A percentile compares a stretch with the other conserved stretches of the same genome.
These are phyloP conservation scores for Apostichopus japonicus DNA, from an alignment of 35 echinoderm and acorn worm genomes.

Conservation along the genomic window DNA sequence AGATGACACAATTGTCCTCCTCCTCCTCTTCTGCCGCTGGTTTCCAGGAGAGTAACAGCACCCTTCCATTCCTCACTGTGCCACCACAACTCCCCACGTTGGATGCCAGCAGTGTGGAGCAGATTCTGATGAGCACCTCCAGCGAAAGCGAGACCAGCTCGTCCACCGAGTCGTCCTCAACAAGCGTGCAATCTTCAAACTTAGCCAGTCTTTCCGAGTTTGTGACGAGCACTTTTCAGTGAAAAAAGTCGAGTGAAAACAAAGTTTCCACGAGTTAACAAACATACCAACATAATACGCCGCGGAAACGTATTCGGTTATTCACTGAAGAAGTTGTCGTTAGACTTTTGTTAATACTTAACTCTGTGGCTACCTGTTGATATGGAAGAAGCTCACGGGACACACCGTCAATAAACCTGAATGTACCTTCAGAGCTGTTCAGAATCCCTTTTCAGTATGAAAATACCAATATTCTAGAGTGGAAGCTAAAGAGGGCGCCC, in stretches of 20 bases:
- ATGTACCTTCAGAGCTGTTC: no score
- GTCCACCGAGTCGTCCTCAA: not conserved
- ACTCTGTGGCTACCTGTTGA: no score
- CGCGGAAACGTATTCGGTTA: no score
- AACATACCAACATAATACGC: no score
- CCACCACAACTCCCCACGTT: constrained; percentile 34
- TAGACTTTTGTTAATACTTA: no score
- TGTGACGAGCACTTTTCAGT: constrained; percentile 38
- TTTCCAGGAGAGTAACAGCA: not conserved
- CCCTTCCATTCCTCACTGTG: constrained; percentile 14
- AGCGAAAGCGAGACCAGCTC: constrained; percentile 2
- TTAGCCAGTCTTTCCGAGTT: constrained; percentile 61
- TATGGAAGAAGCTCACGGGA: no score
- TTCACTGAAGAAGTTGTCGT: no score
- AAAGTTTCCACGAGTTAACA: no score
- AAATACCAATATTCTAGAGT: no score
- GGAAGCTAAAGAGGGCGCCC: no score
- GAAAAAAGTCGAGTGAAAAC: not conserved
- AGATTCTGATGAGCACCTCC: constrained; percentile 16
- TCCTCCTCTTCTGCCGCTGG: not conserved
- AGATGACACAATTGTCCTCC: not conserved
- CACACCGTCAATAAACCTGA: no score
- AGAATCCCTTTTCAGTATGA: no score
- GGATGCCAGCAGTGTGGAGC: constrained; percentile 33
- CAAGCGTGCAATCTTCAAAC: constrained; percentile 42